Conservation (phyloP, 2,888 invertebrate genomes). For the Campoplex nolae region DNA sequence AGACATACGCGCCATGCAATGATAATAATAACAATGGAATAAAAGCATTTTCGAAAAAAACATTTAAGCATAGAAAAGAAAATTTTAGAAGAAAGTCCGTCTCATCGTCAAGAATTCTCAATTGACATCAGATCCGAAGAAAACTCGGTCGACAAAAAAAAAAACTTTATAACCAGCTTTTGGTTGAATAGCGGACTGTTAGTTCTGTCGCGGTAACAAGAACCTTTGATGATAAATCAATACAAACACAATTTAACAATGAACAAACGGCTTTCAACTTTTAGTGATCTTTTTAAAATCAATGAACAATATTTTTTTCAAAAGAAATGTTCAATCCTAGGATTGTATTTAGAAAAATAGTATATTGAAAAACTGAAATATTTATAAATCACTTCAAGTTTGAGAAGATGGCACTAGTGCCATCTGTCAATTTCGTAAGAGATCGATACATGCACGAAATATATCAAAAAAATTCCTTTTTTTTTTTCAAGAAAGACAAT, state of each 20-base stretch:
- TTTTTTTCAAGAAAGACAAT: constrained; percentile 5
- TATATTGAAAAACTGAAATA: not conserved
- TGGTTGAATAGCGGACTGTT: not conserved
- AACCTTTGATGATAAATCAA: not conserved
- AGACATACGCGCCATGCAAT: not conserved
- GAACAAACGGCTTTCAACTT: not conserved
- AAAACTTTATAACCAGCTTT: not conserved
- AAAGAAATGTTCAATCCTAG: too few species aligned
- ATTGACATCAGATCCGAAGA: not conserved
- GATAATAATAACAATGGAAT: not conserved
- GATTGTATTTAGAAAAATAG: not conserved
- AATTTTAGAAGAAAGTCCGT: not conserved
- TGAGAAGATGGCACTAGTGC: not conserved
- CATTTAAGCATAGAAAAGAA: too few species aligned
- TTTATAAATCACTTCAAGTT: not conserved
- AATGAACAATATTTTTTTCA: too few species aligned
- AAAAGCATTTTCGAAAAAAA: not conserved
- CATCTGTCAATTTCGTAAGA: not conserved
- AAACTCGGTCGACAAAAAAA: not conserved
- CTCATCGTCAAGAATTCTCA: not conserved
- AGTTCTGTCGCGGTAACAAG: too few species aligned
- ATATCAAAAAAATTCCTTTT: not conserved
- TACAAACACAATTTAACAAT: not conserved
- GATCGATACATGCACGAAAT: not conserved
- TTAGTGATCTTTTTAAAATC: not conserved